Percentiles rank a stretch among this genome's conserved stretches.
phyloP scores from a whole-genome alignment of 2,797 vertebrate genomes.

The Clarias platycephalus region DNA sequence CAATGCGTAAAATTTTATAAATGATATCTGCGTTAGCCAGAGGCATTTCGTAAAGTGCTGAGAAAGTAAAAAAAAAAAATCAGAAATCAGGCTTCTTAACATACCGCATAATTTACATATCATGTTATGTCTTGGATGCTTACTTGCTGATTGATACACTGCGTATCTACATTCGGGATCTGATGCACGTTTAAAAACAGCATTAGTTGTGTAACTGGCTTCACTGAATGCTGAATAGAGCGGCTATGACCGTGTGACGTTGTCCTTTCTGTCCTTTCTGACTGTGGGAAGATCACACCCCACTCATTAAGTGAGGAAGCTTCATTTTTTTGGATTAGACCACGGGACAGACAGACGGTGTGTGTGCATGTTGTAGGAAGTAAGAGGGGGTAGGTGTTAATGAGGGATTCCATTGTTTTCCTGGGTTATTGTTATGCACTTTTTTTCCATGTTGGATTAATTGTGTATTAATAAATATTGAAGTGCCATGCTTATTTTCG shows the following conservation, averaged over 20 bases:
- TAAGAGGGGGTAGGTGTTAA: conserved; percentile 36
- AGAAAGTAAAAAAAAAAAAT: not conserved
- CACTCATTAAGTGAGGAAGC: conserved; percentile 54
- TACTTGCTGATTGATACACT: not conserved
- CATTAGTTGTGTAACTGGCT: conserved; percentile 21
- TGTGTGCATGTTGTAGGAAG: not conserved
- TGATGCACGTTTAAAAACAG: conserved; percentile 10
- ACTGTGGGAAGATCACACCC: conserved; percentile 60
- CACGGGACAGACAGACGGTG: conserved; percentile 15
- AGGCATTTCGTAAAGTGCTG: not conserved
- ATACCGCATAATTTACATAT: conserved; percentile 2
- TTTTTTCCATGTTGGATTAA: conserved; percentile 20
- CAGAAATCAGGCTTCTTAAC: conserved; percentile 19
- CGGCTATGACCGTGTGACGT: conserved; percentile 48
- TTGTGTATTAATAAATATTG: conserved; percentile 31
- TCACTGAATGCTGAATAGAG: conserved; percentile 34
- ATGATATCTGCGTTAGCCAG: not conserved
- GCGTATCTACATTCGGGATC: not conserved
- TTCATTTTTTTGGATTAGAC: conserved; percentile 55
- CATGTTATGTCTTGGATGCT: not conserved
- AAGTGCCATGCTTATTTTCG: conserved; percentile 7
- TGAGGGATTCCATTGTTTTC: conserved; percentile 51
- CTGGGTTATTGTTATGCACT: conserved; percentile 29
- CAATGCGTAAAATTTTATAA: not conserved
- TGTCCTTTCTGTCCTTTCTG: conserved; percentile 44